Evolutionary conservation across 2,888 invertebrate species (phyloP), one percentile per base, ranked within the genome.

Genomic region (Pammene aurita): DNA sequence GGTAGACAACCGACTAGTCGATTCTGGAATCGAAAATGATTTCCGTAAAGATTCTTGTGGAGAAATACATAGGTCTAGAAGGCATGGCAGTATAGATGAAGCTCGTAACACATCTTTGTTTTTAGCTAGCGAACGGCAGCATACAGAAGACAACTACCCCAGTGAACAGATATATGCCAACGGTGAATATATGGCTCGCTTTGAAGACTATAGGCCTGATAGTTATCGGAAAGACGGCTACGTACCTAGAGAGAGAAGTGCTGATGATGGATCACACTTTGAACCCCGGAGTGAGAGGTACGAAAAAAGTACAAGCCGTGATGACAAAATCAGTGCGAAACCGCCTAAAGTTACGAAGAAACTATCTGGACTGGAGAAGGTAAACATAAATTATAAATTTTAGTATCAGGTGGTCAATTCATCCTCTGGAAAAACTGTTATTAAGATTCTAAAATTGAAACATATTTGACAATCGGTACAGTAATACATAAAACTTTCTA

Each of bases 1-100:
- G 56, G 90, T 90, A 71, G 95, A 94, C 75, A 95, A 94, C 77
- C 93, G 95, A 65, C 89, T 95, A 63, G 95, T 95, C 2, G 96
- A 96, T 87, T 96, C 96, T 0, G 96, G 96, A 0, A 96, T 96
- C 73, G 96, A 96, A 80, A 96, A 96, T 75, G 96, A 96, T 83
- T 96, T 96, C 77, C 93, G 96, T 63, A 94, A 96, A 72, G 96
- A 96, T 77, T 95, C 96, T 0, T 94, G 93, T 75, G 93, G 93
- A 16, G 94, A 94, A 70, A 83, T 94, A 16, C 85, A 89, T 66
- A 84, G 83, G 68, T 75, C 76, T 35, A 84, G 84, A 69, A 87
- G 86, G 75, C 93, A 93, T 72, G 95, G 95, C 72, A 95, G 95
- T 73, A 95, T 95, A 73, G 96, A 96, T 73, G 96, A 96, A 76